Percentiles rank a stretch among this genome's conserved stretches.
Evolutionary conservation across 2,888 invertebrate genomes (phyloP).

Genomic region (Tetropium fuscum): DNA sequence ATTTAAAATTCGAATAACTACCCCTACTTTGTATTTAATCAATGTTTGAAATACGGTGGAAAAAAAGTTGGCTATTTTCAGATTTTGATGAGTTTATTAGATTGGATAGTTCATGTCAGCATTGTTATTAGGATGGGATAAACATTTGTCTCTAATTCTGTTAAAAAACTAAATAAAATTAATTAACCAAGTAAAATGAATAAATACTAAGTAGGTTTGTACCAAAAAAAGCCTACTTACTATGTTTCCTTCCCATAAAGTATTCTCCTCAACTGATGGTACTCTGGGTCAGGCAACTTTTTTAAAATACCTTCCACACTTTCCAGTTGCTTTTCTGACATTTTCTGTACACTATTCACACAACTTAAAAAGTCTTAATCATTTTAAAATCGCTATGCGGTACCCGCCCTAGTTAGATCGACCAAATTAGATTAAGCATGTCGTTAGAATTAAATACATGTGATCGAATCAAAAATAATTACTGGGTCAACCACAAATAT

Average conservation of each 20-base stretch:
- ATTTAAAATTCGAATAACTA: too few relatives aligned
- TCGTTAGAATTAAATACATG: background rate
- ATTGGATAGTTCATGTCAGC: too few relatives aligned
- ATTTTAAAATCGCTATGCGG: background rate
- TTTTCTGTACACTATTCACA: slow-evolving; percentile 15
- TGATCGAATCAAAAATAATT: background rate
- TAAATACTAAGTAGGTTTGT: too few relatives aligned
- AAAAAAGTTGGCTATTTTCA: too few relatives aligned
- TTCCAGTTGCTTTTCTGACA: slow-evolving; percentile 34
- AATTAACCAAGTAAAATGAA: too few relatives aligned
- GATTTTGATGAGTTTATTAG: too few relatives aligned
- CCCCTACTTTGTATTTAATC: too few relatives aligned
- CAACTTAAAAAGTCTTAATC: background rate
- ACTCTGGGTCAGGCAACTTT: slow-evolving; percentile 32
- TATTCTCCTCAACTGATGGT: slow-evolving; percentile 35
- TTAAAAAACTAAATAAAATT: too few relatives aligned
- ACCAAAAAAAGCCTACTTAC: slow-evolving; percentile 29
- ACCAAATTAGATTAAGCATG: background rate
- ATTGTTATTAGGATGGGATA: too few relatives aligned
- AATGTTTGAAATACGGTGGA: too few relatives aligned
- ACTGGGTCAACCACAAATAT: background rate
- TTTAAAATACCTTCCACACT: slow-evolving; percentile 34
- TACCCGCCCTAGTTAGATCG: background rate
- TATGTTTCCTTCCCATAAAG: slow-evolving; percentile 35
- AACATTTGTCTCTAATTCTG: too few relatives aligned